These are phyloP conservation scores for Corydoras maculifer DNA, from an alignment of 2,113 vertebrate genomes.

Conservation along the genomic window DNA sequence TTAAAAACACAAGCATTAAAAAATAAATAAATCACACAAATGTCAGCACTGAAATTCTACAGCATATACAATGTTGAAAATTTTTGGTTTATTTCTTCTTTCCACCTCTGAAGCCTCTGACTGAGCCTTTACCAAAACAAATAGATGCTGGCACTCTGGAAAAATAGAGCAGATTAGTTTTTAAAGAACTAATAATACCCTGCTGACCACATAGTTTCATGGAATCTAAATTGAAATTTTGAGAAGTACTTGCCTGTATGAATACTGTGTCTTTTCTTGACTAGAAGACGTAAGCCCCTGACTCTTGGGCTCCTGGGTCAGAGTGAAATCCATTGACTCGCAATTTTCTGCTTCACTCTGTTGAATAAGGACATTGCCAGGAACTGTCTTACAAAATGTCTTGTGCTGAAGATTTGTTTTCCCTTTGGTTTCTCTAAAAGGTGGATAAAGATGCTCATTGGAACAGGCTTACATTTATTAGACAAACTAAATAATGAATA, in stretches of 20 bases:
- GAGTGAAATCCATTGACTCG: constrained; percentile 61
- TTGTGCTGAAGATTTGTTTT: constrained; percentile 32
- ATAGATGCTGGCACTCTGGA: constrained; percentile 65
- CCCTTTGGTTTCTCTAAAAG: constrained; percentile 33
- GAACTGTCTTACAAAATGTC: constrained; percentile 47
- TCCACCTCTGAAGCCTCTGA: constrained; percentile 72
- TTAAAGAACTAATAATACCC: neutral
- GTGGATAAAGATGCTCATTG: neutral
- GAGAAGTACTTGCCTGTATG: constrained; percentile 65
- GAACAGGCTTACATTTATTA: neutral
- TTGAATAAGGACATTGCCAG: constrained; percentile 33
- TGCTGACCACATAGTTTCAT: neutral
- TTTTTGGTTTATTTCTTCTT: constrained; percentile 62
- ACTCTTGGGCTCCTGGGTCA: constrained; percentile 29
- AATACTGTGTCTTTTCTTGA: constrained; percentile 56
- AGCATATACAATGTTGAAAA: too few relatives aligned
- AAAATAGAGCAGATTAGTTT: neutral
- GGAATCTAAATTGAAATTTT: neutral
- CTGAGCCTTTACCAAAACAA: constrained; percentile 78
- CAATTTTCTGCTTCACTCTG: constrained; percentile 37
- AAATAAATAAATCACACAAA: neutral
- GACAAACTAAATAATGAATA: too few relatives aligned
- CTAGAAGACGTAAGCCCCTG: neutral
- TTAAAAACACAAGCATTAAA: too few relatives aligned
- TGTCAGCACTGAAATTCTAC: neutral